Percentiles rank a stretch among this genome's conserved stretches.
Evolutionary conservation across 2,113 vertebrate genomes (phyloP).

Genomic region (Meles meles): DNA sequence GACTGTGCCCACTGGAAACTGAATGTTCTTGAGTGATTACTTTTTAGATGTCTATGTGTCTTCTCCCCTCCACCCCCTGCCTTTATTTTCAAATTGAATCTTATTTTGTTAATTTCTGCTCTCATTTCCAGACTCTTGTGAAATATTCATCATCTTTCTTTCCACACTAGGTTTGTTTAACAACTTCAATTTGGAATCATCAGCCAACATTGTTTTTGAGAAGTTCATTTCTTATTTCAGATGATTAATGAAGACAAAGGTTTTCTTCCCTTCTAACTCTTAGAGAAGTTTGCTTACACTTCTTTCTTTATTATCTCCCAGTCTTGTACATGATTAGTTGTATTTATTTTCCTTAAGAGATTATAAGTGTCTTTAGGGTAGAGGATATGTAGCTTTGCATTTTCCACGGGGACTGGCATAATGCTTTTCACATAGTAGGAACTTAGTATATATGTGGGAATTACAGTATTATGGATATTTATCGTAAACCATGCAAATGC

Average conservation of each 20-base stretch:
- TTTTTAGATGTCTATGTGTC: neutral
- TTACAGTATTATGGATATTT: slow-evolving; percentile 21
- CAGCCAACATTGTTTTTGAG: neutral
- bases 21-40: neutral
- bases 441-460: neutral
- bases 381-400: neutral
- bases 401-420: neutral
- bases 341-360: neutral
- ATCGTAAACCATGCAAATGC: neutral
- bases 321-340: neutral
- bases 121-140: neutral
- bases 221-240: slow-evolving; percentile 32
- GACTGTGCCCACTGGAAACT: neutral
- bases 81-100: neutral
- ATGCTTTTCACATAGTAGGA: slow-evolving; percentile 4
- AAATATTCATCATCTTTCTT: neutral
- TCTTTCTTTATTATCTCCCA: neutral
- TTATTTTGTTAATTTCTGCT: slow-evolving; percentile 31
- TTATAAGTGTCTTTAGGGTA: neutral
- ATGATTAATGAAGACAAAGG: neutral
- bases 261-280: neutral
- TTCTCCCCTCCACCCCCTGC: neutral
- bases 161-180: neutral
- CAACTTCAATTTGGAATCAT: neutral
- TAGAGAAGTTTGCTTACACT: neutral